Evolutionary conservation across 2,888 invertebrate species (phyloP).

Genomic region (Eledona agricola): DNA sequence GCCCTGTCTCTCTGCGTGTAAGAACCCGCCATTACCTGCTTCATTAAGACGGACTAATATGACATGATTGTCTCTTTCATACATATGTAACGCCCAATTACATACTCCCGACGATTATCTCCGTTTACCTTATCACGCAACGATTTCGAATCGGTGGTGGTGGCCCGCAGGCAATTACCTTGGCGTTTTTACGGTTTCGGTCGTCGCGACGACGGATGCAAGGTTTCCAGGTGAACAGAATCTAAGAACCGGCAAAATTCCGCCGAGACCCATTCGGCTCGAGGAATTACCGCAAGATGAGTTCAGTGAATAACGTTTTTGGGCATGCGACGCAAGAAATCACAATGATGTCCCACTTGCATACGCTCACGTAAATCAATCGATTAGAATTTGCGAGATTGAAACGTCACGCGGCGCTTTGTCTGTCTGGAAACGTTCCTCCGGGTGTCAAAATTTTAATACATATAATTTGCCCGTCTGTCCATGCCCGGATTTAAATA

Average conservation of each 20-base stretch:
- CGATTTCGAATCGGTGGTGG: conserved; percentile 31
- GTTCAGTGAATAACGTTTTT: conserved; percentile 14
- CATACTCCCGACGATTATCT: conserved; percentile 55
- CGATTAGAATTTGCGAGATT: conserved; percentile 2
- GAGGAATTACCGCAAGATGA: conserved; percentile 20
- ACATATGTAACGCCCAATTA: conserved; percentile 61
- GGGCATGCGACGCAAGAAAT: conserved; percentile 9
- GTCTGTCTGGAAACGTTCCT: conserved; percentile 2
- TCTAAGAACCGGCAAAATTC: too few species aligned
- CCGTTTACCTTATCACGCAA: conserved; percentile 58
- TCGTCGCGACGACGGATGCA: conserved; percentile 2
- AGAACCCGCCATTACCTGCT: conserved; percentile 58
- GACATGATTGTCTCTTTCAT: conserved; percentile 61
- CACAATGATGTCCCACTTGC: conserved; percentile 6
- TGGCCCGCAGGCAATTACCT: conserved; percentile 34
- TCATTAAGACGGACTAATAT: conserved; percentile 62
- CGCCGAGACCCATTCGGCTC: too few species aligned
- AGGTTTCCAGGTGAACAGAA: conserved; percentile 5
- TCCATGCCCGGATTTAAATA: conserved; percentile 19
- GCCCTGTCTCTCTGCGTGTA: conserved; percentile 51
- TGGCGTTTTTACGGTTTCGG: conserved; percentile 27
- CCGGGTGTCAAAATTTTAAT: conserved; percentile 12
- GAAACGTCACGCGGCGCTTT: too few species aligned
- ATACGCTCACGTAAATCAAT: conserved; percentile 12
- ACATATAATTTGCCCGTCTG: conserved; percentile 21